Conservation (phyloP, 2,888 invertebrate genomes). For the Crematogaster levior region DNA sequence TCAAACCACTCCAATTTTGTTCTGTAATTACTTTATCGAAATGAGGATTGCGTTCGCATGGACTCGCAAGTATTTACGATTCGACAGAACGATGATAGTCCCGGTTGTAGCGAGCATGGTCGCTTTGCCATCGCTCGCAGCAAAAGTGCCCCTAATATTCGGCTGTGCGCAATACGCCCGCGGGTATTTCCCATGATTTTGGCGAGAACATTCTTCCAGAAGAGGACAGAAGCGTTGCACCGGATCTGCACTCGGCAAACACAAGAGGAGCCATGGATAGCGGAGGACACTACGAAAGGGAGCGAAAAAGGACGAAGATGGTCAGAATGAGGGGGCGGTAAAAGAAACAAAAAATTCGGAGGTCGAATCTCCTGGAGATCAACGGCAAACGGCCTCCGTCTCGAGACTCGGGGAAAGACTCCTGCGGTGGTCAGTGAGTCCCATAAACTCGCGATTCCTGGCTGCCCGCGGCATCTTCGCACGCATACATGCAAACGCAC, state of each 20-base stretch:
- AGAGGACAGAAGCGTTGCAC: slow-evolving; percentile 38
- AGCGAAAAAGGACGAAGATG: background rate
- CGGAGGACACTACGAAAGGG: slow-evolving; percentile 9
- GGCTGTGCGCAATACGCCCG: slow-evolving; percentile 26
- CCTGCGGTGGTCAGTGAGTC: slow-evolving; percentile 63
- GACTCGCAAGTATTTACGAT: slow-evolving; percentile 18
- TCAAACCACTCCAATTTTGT: background rate
- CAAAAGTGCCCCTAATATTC: slow-evolving; percentile 49
- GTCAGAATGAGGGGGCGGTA: slow-evolving; percentile 24
- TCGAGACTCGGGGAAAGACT: slow-evolving; percentile 47
- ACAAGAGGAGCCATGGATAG: background rate
- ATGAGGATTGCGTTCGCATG: too few species aligned
- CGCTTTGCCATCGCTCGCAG: background rate
- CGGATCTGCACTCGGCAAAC: background rate
- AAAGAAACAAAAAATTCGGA: slow-evolving; percentile 71
- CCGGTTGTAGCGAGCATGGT: background rate
- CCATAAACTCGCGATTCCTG: slow-evolving; percentile 59
- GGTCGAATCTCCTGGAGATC: slow-evolving; percentile 63
- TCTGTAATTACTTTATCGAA: background rate
- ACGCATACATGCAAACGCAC: slow-evolving; percentile 4
- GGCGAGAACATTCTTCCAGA: slow-evolving; percentile 5
- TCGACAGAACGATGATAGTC: background rate
- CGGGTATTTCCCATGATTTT: slow-evolving; percentile 50
- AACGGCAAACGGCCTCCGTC: slow-evolving; percentile 51
- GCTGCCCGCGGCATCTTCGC: slow-evolving; percentile 32